Evolutionary conservation across 1,140 invertebrate species (phyloP).

Genomic region (Drosophila sp.): DNA sequence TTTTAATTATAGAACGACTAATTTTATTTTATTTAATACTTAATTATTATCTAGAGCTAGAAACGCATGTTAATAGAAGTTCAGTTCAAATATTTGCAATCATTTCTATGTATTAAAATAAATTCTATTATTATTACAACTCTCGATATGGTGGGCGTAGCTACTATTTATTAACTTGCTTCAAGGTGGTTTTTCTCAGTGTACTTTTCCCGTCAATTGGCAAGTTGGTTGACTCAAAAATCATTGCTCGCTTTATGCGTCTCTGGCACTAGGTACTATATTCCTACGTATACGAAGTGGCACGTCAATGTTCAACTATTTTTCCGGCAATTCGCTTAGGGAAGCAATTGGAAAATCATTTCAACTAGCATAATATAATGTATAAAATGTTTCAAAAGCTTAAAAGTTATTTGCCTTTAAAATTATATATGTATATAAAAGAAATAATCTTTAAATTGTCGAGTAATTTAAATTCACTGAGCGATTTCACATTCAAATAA

Average conservation of each 20-base stretch:
- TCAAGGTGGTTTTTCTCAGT: background rate
- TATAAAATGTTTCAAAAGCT: background rate
- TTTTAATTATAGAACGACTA: too few relatives aligned
- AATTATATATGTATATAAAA: background rate
- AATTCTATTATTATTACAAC: too few relatives aligned
- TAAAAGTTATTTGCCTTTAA: background rate
- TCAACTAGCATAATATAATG: background rate
- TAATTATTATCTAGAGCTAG: too few relatives aligned
- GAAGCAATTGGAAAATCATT: slow-evolving; percentile 4
- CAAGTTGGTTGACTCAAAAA: slow-evolving; percentile 28
- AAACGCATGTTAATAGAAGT: too few relatives aligned
- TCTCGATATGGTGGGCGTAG: background rate
- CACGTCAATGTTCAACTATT: slow-evolving; percentile 23
- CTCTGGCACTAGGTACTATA: too few relatives aligned
- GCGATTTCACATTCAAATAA: background rate
- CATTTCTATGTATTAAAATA: too few relatives aligned
- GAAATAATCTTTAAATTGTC: background rate
- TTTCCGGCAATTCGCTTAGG: background rate
- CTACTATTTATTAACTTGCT: background rate
- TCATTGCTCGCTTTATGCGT: slow-evolving; percentile 14
- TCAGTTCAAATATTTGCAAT: too few relatives aligned
- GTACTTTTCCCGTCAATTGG: slow-evolving; percentile 38
- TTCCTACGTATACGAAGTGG: too few relatives aligned
- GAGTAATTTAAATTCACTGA: background rate
- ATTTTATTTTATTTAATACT: too few relatives aligned